These are phyloP conservation scores for Ctena decussata DNA, from an alignment of 2,888 invertebrate species.

Conservation along the genomic window DNA sequence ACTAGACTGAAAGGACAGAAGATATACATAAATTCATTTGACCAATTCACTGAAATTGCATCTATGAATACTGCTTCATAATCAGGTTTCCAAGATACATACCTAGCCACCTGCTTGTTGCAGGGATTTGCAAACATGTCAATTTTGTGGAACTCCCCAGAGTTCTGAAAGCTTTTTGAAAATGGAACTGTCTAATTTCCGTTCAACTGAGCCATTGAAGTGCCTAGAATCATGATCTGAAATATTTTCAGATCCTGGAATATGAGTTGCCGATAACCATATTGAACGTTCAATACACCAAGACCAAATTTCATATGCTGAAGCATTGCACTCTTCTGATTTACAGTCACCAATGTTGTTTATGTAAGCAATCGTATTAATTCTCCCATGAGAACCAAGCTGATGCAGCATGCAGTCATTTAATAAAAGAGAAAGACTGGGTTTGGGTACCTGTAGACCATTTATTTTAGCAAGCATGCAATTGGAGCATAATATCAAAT, in stretches of 20 bases:
- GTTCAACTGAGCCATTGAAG: constrained; percentile 39
- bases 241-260: constrained; percentile 33
- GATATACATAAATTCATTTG: background rate
- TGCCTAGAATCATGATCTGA: constrained; percentile 42
- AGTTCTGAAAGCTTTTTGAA: constrained; percentile 1
- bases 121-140: constrained; percentile 40
- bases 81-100: constrained; percentile 29
- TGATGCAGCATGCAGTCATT: no score
- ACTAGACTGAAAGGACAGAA: constrained; percentile 49
- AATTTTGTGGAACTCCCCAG: constrained; percentile 30
- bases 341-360: constrained; percentile 15
- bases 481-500: no score
- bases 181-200: constrained; percentile 15
- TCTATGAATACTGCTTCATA: background rate
- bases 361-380: no score
- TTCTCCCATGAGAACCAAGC: no score
- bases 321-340: constrained; percentile 7
- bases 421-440: no score
- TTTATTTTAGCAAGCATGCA: no score
- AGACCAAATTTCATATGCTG: constrained; percentile 9
- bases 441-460: no score
- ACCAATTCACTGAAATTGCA: constrained; percentile 37
- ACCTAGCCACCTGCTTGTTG: constrained; percentile 15
- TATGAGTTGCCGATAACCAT: constrained; percentile 45
- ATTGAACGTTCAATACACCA: constrained; percentile 41